phyloP scores from a whole-genome alignment of 2,888 invertebrate species.

The Arenicola marina region DNA sequence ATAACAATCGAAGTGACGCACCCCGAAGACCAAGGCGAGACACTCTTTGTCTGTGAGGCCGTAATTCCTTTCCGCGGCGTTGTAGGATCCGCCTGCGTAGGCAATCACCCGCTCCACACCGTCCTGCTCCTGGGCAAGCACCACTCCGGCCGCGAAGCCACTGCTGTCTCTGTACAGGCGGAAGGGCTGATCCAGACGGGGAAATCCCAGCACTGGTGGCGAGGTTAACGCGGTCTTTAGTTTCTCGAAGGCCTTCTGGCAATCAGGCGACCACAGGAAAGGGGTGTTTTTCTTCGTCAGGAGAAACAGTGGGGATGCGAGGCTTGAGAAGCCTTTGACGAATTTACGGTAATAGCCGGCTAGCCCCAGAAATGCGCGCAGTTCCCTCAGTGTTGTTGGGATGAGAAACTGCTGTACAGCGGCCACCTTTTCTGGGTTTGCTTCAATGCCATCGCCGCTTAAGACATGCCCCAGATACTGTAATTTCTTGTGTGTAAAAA shows the following conservation, averaged over 20 bases:
- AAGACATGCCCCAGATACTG: constrained; percentile 4
- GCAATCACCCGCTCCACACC: constrained; percentile 4
- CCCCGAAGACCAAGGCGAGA: constrained; percentile 1
- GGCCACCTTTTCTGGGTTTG: not conserved
- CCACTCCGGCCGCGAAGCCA: not conserved
- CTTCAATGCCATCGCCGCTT: not conserved
- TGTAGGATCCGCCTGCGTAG: not conserved
- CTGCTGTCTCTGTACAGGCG: constrained; percentile 5
- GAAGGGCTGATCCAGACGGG: not conserved
- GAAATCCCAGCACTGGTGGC: constrained; percentile 2
- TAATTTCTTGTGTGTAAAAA: constrained; percentile 1
- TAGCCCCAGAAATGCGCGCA: constrained; percentile 3
- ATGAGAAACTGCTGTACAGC: not conserved
- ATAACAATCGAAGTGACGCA: constrained; percentile 6
- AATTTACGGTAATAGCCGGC: not conserved
- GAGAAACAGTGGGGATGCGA: constrained; percentile 1
- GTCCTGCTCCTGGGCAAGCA: constrained; percentile 6
- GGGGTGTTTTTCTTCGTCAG: not conserved
- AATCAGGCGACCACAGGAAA: constrained; percentile 1
- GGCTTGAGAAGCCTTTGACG: not conserved
- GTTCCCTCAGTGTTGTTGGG: not conserved
- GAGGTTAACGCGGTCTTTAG: not conserved
- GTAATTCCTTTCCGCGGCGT: not conserved
- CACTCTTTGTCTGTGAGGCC: constrained; percentile 12
- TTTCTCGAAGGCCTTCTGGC: constrained; percentile 2